A percentile compares a stretch with the other conserved stretches of the same genome.
Conservation (phyloP, 1,140 invertebrate genomes). For the Matsumurasca onukii region DNA sequence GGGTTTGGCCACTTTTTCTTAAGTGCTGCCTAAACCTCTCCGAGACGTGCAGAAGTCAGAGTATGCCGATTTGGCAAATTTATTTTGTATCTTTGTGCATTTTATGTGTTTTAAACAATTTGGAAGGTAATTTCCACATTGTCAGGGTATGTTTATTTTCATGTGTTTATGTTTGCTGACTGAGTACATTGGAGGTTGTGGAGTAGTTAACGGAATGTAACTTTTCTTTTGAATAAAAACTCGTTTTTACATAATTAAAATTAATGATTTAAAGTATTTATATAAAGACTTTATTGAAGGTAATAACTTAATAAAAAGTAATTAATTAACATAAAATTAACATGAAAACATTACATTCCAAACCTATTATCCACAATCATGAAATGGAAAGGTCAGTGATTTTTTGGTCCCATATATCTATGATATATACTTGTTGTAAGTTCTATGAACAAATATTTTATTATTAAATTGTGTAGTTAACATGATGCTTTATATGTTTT, state of each 20-base stretch:
- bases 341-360: too few species aligned
- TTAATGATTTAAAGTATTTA: too few species aligned
- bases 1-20: conserved; percentile 22
- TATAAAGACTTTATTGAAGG: too few species aligned
- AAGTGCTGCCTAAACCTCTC: conserved; percentile 11
- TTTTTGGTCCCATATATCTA: conserved; percentile 91
- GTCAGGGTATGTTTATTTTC: conserved; percentile 27
- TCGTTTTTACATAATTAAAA: background rate
- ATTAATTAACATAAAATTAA: too few species aligned
- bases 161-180: conserved; percentile 34
- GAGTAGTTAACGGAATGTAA: background rate
- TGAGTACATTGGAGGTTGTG: conserved; percentile 27
- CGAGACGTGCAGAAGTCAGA: conserved; percentile 27
- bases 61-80: conserved; percentile 40
- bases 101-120: conserved; percentile 32
- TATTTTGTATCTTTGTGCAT: conserved; percentile 22
- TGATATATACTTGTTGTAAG: conserved; percentile 90
- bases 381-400: conserved; percentile 61
- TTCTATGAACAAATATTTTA: conserved; percentile 78
- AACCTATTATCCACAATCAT: conserved; percentile 35
- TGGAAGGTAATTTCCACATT: conserved; percentile 53
- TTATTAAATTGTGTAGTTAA: conserved; percentile 41
- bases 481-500: conserved; percentile 28
- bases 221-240: background rate
- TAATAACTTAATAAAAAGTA: too few species aligned